Conservation (phyloP, 2,797 vertebrate species). For the Rhinogobio ventralis region DNA sequence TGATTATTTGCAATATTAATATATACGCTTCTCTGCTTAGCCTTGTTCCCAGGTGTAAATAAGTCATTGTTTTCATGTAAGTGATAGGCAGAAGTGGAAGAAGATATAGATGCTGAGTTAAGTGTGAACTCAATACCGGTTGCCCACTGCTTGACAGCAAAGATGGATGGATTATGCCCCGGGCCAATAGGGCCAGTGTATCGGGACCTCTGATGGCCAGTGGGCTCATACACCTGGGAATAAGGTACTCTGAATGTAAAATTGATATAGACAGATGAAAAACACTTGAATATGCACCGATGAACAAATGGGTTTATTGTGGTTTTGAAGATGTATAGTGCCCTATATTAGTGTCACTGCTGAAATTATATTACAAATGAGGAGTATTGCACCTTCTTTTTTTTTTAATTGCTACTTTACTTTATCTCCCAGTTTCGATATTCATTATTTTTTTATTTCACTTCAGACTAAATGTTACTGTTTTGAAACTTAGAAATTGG, state of each 20-base stretch:
- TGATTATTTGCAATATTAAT: constrained; percentile 50
- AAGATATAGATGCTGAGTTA: constrained; percentile 35
- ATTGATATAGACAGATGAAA: constrained; percentile 28
- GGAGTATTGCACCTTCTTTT: neutral
- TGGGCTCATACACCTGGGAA: constrained; percentile 24
- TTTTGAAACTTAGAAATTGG: constrained; percentile 19
- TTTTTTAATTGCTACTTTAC: constrained; percentile 4
- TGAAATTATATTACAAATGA: neutral
- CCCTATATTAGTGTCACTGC: neutral
- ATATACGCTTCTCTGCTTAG: constrained; percentile 16
- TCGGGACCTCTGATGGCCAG: constrained; percentile 12
- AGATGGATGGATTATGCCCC: constrained; percentile 7
- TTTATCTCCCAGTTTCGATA: constrained; percentile 7
- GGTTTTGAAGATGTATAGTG: neutral
- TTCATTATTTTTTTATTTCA: constrained; percentile 9
- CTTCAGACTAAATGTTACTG: constrained; percentile 12
- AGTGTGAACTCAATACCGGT: constrained; percentile 25
- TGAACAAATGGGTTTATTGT: neutral
- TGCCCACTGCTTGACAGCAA: neutral
- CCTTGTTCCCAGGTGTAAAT: constrained; percentile 39
- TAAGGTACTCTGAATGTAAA: constrained; percentile 5
- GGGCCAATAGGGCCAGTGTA: neutral
- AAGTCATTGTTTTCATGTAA: constrained; percentile 35
- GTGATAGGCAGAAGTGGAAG: constrained; percentile 14
- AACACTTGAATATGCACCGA: neutral